These are phyloP conservation scores for Melanotaenia pygmaea DNA, from an alignment of 2,797 vertebrate genomes.

Conservation along the genomic window DNA sequence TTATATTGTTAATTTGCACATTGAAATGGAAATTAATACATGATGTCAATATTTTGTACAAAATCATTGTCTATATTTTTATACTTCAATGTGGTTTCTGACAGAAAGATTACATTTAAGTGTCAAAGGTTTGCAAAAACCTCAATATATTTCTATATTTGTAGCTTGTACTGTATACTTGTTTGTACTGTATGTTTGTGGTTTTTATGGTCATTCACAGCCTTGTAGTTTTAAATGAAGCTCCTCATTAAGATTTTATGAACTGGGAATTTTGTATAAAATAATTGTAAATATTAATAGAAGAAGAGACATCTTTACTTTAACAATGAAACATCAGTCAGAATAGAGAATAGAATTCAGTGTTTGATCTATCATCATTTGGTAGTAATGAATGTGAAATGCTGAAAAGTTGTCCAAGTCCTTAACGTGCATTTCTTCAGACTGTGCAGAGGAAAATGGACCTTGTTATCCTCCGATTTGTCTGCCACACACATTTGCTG, in stretches of 20 bases:
- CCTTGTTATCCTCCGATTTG: constrained; percentile 39
- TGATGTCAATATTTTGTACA: constrained; percentile 85
- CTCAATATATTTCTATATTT: constrained; percentile 85
- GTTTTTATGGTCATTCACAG: constrained; percentile 62
- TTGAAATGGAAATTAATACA: constrained; percentile 77
- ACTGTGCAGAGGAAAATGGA: constrained; percentile 43
- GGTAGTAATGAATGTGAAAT: constrained; percentile 66
- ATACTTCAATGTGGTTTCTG: constrained; percentile 79
- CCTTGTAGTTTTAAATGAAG: constrained; percentile 64
- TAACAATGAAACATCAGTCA: constrained; percentile 64
- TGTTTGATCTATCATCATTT: constrained; percentile 64
- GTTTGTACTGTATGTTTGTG: constrained; percentile 77
- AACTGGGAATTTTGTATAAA: constrained; percentile 54
- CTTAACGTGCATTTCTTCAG: constrained; percentile 24
- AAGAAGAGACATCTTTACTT: constrained; percentile 52
- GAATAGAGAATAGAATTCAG: constrained; percentile 44
- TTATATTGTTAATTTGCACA: constrained; percentile 84
- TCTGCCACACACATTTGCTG: constrained; percentile 58
- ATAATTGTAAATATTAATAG: constrained; percentile 80
- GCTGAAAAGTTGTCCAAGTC: constrained; percentile 43
- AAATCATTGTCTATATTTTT: constrained; percentile 86
- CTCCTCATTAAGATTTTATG: constrained; percentile 65
- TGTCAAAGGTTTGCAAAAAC: constrained; percentile 77
- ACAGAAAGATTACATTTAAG: constrained; percentile 74
- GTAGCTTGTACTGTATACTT: constrained; percentile 79